phyloP scores from a whole-genome alignment of 1,140 invertebrate genomes.

The Ceratosolen fusciceps region DNA sequence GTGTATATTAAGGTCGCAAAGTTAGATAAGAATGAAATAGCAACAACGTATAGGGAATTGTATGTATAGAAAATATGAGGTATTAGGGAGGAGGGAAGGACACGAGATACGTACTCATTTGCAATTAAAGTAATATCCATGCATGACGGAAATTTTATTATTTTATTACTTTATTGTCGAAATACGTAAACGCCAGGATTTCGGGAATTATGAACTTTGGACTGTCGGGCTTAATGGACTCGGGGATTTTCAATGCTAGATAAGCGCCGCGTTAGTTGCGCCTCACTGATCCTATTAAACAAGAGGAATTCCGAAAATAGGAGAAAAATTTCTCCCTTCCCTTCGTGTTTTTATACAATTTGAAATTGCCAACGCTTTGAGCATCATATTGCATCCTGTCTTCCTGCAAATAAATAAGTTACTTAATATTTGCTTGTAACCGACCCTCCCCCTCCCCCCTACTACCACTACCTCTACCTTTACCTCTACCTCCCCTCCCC shows the following conservation, averaged over 20 bases:
- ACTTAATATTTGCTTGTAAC: too few species aligned
- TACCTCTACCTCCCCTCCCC: too few species aligned
- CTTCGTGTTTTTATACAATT: not conserved
- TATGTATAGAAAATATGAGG: too few species aligned
- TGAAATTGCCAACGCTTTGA: not conserved
- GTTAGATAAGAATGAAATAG: not conserved
- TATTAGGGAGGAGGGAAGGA: too few species aligned
- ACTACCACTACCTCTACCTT: too few species aligned
- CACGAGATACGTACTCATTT: not conserved
- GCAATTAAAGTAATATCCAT: not conserved
- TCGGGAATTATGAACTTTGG: not conserved
- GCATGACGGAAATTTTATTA: not conserved
- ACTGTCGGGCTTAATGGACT: not conserved
- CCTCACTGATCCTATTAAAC: not conserved
- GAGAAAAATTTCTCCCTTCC: not conserved
- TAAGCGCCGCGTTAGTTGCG: not conserved
- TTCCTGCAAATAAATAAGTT: too few species aligned
- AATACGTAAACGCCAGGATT: not conserved
- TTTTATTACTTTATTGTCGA: not conserved
- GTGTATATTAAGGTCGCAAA: not conserved
- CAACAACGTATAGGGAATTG: not conserved
- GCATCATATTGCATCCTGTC: too few species aligned
- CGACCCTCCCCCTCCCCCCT: too few species aligned
- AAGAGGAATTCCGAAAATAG: not conserved
- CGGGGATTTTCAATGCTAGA: not conserved